phyloP scores from a whole-genome alignment of 1,140 invertebrate species.

The Temnothorax longispinosus region DNA sequence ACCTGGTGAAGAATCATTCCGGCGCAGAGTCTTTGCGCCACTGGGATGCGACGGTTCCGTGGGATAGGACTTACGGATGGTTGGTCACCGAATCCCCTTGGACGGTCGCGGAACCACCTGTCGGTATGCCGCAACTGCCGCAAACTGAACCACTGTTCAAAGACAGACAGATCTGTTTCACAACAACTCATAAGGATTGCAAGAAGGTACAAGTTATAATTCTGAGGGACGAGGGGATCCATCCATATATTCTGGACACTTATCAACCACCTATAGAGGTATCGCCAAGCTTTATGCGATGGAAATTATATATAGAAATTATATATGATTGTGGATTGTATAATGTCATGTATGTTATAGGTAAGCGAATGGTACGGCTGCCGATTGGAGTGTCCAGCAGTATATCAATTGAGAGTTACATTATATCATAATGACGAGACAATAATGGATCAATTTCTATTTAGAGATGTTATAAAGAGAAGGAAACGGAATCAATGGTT shows the following conservation, averaged over 20 bases:
- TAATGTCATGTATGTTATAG: slow-evolving; percentile 61
- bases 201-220: slow-evolving; percentile 69
- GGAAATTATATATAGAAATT: not conserved
- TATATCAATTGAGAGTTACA: slow-evolving; percentile 68
- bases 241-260: slow-evolving; percentile 79
- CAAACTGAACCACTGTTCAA: slow-evolving; percentile 75
- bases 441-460: slow-evolving; percentile 68
- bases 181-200: too few relatives aligned
- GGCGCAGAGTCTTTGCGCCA: slow-evolving; percentile 65
- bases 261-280: slow-evolving; percentile 81
- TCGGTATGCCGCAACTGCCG: slow-evolving; percentile 79
- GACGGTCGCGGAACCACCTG: slow-evolving; percentile 72
- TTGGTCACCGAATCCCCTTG: too few relatives aligned
- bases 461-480: slow-evolving; percentile 62
- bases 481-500: slow-evolving; percentile 81
- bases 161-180: slow-evolving; percentile 80
- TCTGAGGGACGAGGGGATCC: slow-evolving; percentile 79
- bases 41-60: too few relatives aligned
- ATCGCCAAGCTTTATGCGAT: slow-evolving; percentile 11
- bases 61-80: too few relatives aligned
- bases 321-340: not conserved
- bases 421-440: slow-evolving; percentile 63
- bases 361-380: slow-evolving; percentile 82
- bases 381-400: slow-evolving; percentile 80
- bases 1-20: slow-evolving; percentile 84